Evolutionary conservation across 2,888 invertebrate species (phyloP), one percentile per base, ranked within the genome.

Genomic region (Drosophila mimetica): DNA sequence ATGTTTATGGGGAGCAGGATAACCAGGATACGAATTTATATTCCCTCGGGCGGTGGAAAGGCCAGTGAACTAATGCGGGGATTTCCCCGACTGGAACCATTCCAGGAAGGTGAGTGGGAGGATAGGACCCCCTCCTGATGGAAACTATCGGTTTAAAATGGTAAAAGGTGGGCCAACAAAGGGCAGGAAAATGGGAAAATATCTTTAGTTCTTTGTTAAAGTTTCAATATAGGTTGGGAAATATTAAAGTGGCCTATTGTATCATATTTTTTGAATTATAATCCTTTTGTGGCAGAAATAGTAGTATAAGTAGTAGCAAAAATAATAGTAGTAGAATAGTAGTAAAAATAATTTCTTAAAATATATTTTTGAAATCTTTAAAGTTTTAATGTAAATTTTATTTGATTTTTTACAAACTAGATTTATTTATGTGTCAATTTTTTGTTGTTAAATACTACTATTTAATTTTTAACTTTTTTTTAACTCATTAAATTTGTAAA

Each of bases 1-100:
- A 54, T 67, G 47, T 36, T 64, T 64, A 64, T 52, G 30, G 61
- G 20, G 30, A 34, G 4, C 48, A 32, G 58, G 46, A 46, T 46
- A 46, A 16, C 11, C 28, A 54, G 55, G 57, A 54, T 54, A 13
- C 59, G 34, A 9, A 13, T 7, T 2, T 13, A 22, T 16, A 37
- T 30, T 11, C 20, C 36, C 42, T 16, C 4, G 42, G 22, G 51
- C 37, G 51, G 34, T 30, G 30, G 11, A 22, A 36, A 46, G 60
- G 65, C 34, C 63, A 65, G 20, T 64, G 63, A 64, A 64, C 50
- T 64, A 50, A 44, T 65, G 66, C 51, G 65, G 51, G 63, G 42
- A 50, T 65, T 64, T 37, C 30, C 66, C 20, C 22, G 11, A 25
- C 50, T 22, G 20, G 2, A 20, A 20, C 4, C 1, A 3, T 25